Evolutionary conservation across 2,113 vertebrate genomes (phyloP), one percentile per base, ranked within the genome.

Genomic region (Stegastes partitus): DNA sequence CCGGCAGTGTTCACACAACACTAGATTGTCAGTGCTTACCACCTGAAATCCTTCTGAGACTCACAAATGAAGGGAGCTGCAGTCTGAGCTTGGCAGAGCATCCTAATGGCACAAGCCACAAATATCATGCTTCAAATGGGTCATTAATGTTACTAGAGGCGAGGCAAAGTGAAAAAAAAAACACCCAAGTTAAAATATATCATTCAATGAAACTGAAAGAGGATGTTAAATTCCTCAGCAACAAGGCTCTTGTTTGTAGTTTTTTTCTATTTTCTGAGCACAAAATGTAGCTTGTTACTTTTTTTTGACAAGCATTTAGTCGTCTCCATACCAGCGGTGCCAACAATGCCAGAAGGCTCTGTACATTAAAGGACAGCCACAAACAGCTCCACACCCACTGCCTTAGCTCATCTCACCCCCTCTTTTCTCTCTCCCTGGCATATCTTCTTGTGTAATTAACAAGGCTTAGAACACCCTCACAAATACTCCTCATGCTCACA

Each of bases 381-480:
- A 82, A 87, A 81, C 77, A 39, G 74, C 71, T 80, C 85, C 69
- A 65, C 90, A 70, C 79, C 82, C 82, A 84, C 79, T 65, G 77
- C 25, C 73, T 82, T n/a, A 56, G 78, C 66, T 86, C 85, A 83
- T 77, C 83, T 58, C 83, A 59, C 75, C 78, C 75, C 64, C 69
- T 79, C 67, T 68, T 76, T 67, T 87, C 69, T 79, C 74, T 82
- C 68, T 81, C 56, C 45, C 70, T 87, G 84, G 82, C 83, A 85
- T 79, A 77, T 83, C 86, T 53, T 78, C 72, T 79, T 73, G 73
- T 90, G 83, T 91, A 88, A 92, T 92, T 92, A 92, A 83, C 87
- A 82, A 79, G 87, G 86, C 80, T 92, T 89, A 90, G 74, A 92
- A 85, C 88, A 73, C 70, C 69, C 80, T 74, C 90, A 87, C 82